Evolutionary conservation across 2,797 vertebrate species (phyloP).

Genomic region (Typhlichthys subterraneus): DNA sequence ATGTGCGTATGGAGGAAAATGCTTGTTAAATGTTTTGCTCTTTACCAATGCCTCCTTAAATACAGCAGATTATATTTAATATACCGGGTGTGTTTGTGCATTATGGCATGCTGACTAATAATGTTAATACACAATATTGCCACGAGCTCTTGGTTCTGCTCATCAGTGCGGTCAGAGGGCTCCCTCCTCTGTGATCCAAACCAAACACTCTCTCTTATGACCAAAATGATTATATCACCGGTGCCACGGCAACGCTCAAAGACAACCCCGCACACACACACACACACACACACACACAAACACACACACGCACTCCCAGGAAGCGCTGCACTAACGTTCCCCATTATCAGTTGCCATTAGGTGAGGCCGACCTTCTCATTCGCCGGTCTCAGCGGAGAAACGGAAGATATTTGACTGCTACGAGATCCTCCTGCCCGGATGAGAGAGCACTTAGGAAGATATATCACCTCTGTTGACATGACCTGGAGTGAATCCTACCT

Average conservation of each 20-base stretch:
- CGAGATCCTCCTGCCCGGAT: constrained; percentile 41
- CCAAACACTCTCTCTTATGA: neutral
- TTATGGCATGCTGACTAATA: neutral
- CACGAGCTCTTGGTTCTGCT: constrained; percentile 9
- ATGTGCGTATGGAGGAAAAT: neutral
- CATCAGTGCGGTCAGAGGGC: constrained; percentile 16
- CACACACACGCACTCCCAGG: no score
- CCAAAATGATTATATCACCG: constrained; percentile 23
- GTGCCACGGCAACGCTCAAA: constrained; percentile 19
- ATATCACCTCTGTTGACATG: constrained; percentile 34
- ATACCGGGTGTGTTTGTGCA: neutral
- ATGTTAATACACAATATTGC: neutral
- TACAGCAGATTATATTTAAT: neutral
- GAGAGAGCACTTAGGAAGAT: constrained; percentile 32
- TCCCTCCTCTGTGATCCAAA: constrained; percentile 32
- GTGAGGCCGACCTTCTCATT: constrained; percentile 33
- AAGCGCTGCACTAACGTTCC: neutral
- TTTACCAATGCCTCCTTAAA: no score
- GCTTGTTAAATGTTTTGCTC: constrained; percentile 2
- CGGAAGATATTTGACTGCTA: constrained; percentile 21
- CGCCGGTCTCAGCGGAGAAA: constrained; percentile 21
- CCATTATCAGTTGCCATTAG: constrained; percentile 21
- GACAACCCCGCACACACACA: neutral
- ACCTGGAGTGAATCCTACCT: constrained; percentile 36
- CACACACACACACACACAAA: neutral